phyloP scores from a whole-genome alignment of 2,113 vertebrate species.

The Corvus hawaiiensis region DNA sequence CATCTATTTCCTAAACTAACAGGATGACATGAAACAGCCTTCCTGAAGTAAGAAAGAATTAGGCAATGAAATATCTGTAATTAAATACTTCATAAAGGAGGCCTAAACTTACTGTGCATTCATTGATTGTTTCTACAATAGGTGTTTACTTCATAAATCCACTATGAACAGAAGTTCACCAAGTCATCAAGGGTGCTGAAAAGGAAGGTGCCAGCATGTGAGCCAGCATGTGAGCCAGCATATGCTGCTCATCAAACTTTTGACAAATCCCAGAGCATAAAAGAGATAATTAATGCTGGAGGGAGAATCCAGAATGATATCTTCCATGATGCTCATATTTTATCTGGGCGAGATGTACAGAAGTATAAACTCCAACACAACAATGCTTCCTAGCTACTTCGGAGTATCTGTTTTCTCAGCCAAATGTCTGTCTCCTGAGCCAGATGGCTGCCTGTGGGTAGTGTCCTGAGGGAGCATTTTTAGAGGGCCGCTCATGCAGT shows the following conservation, averaged over 20 bases:
- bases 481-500: not conserved
- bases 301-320: not conserved
- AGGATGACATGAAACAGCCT: not conserved
- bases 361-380: not conserved
- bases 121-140: not conserved
- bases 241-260: not conserved
- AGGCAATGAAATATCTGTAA: not conserved
- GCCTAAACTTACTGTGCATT: not conserved
- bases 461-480: not conserved
- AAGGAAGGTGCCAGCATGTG: not conserved
- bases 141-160: not conserved
- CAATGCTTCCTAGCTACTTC: not conserved
- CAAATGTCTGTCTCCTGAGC: accelerated
- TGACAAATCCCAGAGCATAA: not conserved
- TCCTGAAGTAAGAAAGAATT: conserved; percentile 16
- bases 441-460: accelerated
- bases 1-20: not conserved
- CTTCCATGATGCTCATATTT: not conserved
- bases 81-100: not conserved
- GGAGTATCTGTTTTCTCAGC: not conserved
- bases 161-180: not conserved
- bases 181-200: not conserved
- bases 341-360: not conserved
- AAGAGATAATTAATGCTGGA: not conserved
- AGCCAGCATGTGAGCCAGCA: not conserved